A percentile compares a stretch with the other conserved stretches of the same genome.
These are phyloP conservation scores for Sialia sialis DNA, from an alignment of 2,113 vertebrate species.

Conservation along the genomic window DNA sequence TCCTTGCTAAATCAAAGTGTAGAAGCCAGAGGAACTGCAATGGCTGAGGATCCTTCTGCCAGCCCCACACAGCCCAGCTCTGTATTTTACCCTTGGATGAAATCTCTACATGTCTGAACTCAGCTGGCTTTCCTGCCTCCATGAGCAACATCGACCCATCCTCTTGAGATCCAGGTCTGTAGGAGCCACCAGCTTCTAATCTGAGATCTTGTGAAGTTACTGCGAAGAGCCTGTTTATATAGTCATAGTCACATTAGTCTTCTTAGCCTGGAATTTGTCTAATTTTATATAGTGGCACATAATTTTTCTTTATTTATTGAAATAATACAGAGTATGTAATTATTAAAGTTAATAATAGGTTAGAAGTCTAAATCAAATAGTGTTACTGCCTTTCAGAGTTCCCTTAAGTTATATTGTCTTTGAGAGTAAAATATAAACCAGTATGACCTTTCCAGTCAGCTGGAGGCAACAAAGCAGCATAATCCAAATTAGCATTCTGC, in stretches of 20 bases:
- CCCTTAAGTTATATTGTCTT: neutral
- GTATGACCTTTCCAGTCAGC: neutral
- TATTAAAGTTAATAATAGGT: neutral
- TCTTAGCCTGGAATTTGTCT: neutral
- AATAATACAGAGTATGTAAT: neutral
- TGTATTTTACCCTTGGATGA: neutral
- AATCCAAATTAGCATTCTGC: slow-evolving; percentile 1
- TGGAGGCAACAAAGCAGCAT: neutral
- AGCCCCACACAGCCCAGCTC: neutral
- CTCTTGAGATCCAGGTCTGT: neutral
- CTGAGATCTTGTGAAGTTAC: neutral
- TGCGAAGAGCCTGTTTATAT: neutral
- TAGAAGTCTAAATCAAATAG: neutral
- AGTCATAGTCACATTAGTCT: neutral
- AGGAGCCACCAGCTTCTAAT: neutral
- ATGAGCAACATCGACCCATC: neutral
- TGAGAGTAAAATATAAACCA: neutral
- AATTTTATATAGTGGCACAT: neutral
- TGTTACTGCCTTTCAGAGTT: neutral
- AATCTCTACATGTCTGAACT: neutral
- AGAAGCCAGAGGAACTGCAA: neutral
- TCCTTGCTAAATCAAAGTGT: neutral
- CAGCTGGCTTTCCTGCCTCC: neutral
- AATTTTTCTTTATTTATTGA: neutral
- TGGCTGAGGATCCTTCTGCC: neutral